phyloP scores from a whole-genome alignment of 2,888 invertebrate genomes.

The Drosophila nigricruria region DNA sequence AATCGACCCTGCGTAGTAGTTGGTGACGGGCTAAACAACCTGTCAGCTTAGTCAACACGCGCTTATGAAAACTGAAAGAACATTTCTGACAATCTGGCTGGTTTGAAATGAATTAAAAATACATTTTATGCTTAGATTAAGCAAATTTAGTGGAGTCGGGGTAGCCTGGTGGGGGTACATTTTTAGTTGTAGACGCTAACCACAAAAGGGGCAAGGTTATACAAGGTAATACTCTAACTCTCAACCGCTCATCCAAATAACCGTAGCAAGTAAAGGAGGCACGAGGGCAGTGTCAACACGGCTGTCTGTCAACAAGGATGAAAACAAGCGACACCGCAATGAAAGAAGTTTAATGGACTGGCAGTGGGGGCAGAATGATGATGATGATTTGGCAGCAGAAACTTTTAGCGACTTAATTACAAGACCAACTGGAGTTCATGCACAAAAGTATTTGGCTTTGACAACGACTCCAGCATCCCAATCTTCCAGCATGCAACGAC shows the following conservation, averaged over 20 bases:
- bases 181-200: constrained; percentile 17
- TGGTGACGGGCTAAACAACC: constrained; percentile 27
- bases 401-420: constrained; percentile 83
- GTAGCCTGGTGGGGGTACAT: constrained; percentile 1
- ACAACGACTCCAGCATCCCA: constrained; percentile 27
- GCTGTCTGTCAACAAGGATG: constrained; percentile 46
- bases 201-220: constrained; percentile 27
- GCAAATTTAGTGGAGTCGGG: constrained; percentile 15
- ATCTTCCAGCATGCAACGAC: constrained; percentile 12
- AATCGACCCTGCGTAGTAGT: constrained; percentile 9
- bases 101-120: constrained; percentile 67
- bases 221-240: constrained; percentile 41
- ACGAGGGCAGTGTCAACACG: constrained; percentile 56
- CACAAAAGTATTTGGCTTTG: constrained; percentile 52
- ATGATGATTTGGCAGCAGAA: constrained; percentile 52
- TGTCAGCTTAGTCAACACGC: constrained; percentile 41
- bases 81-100: constrained; percentile 32
- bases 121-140: constrained; percentile 64
- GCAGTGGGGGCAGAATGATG: constrained; percentile 38
- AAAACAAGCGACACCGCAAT: constrained; percentile 60
- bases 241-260: constrained; percentile 35
- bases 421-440: constrained; percentile 62
- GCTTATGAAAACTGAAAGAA: not conserved
- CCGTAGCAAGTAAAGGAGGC: constrained; percentile 57
- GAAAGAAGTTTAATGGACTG: constrained; percentile 80